Conservation (phyloP, 2,113 vertebrate genomes). For the Colaptes auratus region DNA sequence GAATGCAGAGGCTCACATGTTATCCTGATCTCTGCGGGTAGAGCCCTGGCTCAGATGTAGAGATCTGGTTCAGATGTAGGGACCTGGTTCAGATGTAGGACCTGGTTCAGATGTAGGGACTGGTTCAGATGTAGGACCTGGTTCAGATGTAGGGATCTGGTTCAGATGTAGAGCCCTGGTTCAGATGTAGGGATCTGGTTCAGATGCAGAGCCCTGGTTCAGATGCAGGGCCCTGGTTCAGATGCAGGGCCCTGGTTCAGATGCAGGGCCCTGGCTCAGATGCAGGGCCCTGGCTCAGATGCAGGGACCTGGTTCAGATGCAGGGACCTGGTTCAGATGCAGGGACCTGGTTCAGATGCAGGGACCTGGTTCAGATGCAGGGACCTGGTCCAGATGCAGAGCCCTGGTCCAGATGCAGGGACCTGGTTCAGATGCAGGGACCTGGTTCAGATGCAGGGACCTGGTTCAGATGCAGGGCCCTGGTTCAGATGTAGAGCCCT, state of each 20-base stretch:
- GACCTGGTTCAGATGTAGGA: too few species aligned
- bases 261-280: neutral
- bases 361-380: too few species aligned
- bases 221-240: neutral
- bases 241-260: neutral
- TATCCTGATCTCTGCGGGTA: neutral
- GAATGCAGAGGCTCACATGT: neutral
- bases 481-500: neutral
- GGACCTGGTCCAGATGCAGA: neutral
- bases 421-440: neutral
- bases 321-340: neutral
- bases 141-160: neutral
- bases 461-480: neutral
- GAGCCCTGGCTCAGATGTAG: neutral
- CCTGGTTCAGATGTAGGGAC: neutral
- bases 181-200: too few species aligned
- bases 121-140: neutral
- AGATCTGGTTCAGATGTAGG: too few species aligned
- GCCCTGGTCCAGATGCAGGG: too few species aligned
- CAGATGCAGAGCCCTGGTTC: neutral
- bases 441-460: neutral
- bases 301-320: too few species aligned
- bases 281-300: too few species aligned
- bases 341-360: neutral
- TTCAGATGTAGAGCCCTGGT: neutral